Conservation (phyloP, 2,888 invertebrate genomes). For the Operophtera brumata region DNA sequence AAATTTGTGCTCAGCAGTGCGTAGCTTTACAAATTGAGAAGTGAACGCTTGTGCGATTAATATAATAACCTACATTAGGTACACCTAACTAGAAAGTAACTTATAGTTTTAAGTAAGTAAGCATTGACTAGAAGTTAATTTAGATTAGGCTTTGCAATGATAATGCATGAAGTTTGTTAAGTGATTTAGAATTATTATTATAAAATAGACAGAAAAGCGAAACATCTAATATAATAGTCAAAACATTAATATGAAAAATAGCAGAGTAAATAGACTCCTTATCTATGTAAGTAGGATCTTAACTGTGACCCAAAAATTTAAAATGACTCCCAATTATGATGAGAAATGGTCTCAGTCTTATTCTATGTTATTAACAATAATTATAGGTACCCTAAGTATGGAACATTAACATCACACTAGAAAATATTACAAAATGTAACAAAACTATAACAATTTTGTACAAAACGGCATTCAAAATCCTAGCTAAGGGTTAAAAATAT, state of each 20-base stretch:
- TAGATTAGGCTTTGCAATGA: background rate
- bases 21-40: conserved; percentile 1
- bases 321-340: background rate
- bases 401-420: background rate
- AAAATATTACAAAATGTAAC: conserved; percentile 28
- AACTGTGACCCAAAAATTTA: background rate
- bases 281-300: background rate
- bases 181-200: background rate
- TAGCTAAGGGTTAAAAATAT: conserved; percentile 46
- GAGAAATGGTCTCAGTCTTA: conserved; percentile 68
- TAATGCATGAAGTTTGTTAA: background rate
- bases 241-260: conserved; percentile 6
- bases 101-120: background rate
- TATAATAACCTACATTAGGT: background rate
- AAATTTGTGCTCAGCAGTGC: conserved; percentile 11
- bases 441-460: conserved; percentile 46
- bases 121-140: conserved; percentile 6
- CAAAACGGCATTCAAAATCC: conserved; percentile 58
- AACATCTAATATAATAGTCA: background rate
- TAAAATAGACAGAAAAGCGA: background rate
- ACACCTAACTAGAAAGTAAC: background rate
- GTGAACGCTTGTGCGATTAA: conserved; percentile 1
- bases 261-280: background rate
- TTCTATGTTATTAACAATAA: conserved; percentile 41
- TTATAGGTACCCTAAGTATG: background rate